Percentiles rank a stretch among this genome's conserved stretches.
phyloP scores from a whole-genome alignment of 1,140 invertebrate genomes.

The Listronotus oregonensis region DNA sequence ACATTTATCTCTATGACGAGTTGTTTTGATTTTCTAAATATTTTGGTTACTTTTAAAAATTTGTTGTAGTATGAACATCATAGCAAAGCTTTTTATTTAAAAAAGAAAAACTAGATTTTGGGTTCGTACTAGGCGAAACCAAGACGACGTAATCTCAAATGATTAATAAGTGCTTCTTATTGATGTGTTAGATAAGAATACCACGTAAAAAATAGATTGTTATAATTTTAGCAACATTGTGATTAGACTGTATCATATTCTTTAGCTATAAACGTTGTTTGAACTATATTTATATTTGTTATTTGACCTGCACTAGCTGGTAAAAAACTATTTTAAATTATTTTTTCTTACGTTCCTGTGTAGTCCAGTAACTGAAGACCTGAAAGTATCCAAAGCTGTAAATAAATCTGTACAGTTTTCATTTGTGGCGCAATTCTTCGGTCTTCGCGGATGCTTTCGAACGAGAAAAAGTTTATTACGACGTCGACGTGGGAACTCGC shows the following conservation, averaged over 20 bases:
- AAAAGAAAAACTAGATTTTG: constrained; percentile 6
- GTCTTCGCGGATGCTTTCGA: no score
- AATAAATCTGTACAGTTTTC: no score
- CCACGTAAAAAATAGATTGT: constrained; percentile 52
- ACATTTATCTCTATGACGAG: no score
- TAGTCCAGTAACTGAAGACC: no score
- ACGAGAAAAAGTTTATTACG: no score
- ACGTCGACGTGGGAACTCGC: no score
- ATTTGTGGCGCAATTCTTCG: no score
- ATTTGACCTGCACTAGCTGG: not conserved
- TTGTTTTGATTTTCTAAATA: no score
- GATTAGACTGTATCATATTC: constrained; percentile 54
- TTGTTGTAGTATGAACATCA: not conserved
- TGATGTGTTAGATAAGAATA: constrained; percentile 58
- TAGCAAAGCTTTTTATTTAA: constrained; percentile 1
- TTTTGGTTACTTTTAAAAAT: no score
- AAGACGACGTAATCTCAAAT: constrained; percentile 53
- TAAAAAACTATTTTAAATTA: not conserved
- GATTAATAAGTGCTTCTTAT: constrained; percentile 59
- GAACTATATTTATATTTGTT: constrained; percentile 33
- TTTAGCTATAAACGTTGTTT: constrained; percentile 52
- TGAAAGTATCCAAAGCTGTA: no score
- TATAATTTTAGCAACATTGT: constrained; percentile 56
- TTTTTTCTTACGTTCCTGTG: no score
- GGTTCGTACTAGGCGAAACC: constrained; percentile 19